Base-by-base conservation (phyloP, 1,140 invertebrate species). In the Monochamus saltuarius region DNA sequence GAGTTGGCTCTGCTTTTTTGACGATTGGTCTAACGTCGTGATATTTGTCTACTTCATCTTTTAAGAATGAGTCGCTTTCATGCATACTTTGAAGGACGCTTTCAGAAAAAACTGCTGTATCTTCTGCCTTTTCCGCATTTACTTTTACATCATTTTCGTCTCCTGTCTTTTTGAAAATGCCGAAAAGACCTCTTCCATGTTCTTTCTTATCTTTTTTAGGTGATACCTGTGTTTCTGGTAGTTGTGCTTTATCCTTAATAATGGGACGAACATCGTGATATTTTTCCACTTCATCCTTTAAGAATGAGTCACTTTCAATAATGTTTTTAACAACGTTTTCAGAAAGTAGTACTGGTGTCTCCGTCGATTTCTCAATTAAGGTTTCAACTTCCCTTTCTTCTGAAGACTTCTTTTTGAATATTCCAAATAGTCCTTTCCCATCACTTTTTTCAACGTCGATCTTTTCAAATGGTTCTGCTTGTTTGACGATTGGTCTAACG, bases 21-120 rank as follows among this genome's bases (percentile, higher is more conserved):
- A 43, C 2, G 36, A 55, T 38, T 36, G 47, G 39, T 56, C 35
- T 42, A 22, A 36, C 40, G 50, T 9, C 51, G 17, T 2, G 13
- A 6, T 54, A 49, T 35, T 14, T 37, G 50, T 53, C 11, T 11
- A 50, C 35, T 54, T 54, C 14, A 2, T 19, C 10, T 35, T 35
- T 42, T 4, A 29, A 29, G 6, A 29, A 29, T 6, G 22, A 29
- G 22, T 14, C 52, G 56, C 1, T 56, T 14, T 59, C 46, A 37
- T 67, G 61, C 58, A 61, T 67, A 38, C 55, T 38, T 38, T 57
- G 39, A 40, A 68, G 29, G 1, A 57, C 52, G 45, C 66, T 59
- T 43, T 68, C 38, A 13, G 64, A 39, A 55, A 55, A 62, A n/a
- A 64, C 13, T 11, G 45, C 13, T 6, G 16, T 42, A 6, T 7